Conservation (phyloP, 2,888 invertebrate genomes). For the Drosophila rubida region DNA sequence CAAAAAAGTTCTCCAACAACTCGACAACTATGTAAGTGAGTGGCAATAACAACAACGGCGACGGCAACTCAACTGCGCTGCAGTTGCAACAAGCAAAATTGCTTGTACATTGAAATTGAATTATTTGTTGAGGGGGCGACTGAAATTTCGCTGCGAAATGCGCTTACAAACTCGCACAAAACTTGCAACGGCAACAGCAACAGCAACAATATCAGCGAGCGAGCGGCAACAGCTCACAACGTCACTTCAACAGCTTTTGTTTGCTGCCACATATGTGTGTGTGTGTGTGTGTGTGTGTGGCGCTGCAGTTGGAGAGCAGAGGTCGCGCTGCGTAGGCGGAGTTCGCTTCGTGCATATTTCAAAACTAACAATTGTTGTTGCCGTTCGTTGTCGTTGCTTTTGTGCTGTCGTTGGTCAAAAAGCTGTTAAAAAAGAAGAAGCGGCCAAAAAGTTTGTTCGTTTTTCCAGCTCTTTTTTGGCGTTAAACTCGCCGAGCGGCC, state of each 20-base stretch:
- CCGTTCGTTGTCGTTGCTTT: slow-evolving; percentile 48
- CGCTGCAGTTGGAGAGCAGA: slow-evolving; percentile 1
- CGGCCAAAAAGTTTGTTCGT: slow-evolving; percentile 12
- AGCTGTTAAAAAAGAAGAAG: slow-evolving; percentile 46
- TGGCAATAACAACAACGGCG: slow-evolving; percentile 45
- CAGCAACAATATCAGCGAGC: slow-evolving; percentile 42
- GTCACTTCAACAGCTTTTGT: slow-evolving; percentile 73
- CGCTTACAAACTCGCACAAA: slow-evolving; percentile 53
- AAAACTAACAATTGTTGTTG: slow-evolving; percentile 70
- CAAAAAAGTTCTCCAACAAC: slow-evolving; percentile 66
- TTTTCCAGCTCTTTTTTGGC: slow-evolving; percentile 18
- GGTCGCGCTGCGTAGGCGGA: not conserved
- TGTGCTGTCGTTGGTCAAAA: slow-evolving; percentile 50
- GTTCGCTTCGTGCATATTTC: slow-evolving; percentile 70
- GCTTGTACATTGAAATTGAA: slow-evolving; percentile 73
- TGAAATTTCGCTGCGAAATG: slow-evolving; percentile 67
- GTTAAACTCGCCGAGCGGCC: slow-evolving; percentile 42
- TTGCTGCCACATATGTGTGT: slow-evolving; percentile 30
- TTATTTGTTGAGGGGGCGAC: slow-evolving; percentile 60
- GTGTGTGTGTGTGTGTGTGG: slow-evolving; percentile 14
- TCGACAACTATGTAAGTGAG: slow-evolving; percentile 74
- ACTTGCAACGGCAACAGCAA: slow-evolving; percentile 44
- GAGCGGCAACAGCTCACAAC: slow-evolving; percentile 33
- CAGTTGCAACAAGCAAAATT: slow-evolving; percentile 52
- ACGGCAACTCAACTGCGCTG: slow-evolving; percentile 19